Evolutionary conservation across 2,888 invertebrate genomes (phyloP).

Genomic region (Ypsolopha sequella): DNA sequence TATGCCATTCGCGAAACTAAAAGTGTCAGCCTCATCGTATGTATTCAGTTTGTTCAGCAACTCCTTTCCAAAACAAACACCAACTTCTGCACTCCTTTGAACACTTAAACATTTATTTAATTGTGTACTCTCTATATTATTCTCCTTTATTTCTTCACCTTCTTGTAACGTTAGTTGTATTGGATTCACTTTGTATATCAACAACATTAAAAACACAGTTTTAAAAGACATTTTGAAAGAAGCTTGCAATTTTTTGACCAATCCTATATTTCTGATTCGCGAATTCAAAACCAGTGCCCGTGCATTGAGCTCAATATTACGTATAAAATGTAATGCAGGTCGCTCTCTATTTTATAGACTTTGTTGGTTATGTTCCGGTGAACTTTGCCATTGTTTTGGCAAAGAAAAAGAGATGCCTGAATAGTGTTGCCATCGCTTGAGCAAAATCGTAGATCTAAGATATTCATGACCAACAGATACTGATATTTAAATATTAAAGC

Average conservation of each 20-base stretch:
- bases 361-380: conserved; percentile 63
- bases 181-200: conserved; percentile 17
- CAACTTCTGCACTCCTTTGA: conserved; percentile 50
- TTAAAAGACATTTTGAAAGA: conserved; percentile 10
- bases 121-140: conserved; percentile 35
- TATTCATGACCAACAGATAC: no score
- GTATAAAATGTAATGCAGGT: conserved; percentile 41
- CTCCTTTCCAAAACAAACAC: conserved; percentile 79
- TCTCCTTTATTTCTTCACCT: conserved; percentile 46
- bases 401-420: conserved; percentile 15
- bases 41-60: conserved; percentile 74
- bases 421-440: no score
- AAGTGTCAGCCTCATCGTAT: conserved; percentile 75
- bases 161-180: conserved; percentile 36
- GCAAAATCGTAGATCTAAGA: no score
- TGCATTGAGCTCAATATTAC: conserved; percentile 35
- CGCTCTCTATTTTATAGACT: conserved; percentile 59
- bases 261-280: conserved; percentile 14
- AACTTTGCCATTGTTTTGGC: conserved; percentile 65
- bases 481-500: no score
- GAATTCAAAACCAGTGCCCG: conserved; percentile 16
- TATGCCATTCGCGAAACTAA: conserved; percentile 75
- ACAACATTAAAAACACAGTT: conserved; percentile 17
- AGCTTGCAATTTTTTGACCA: conserved; percentile 7
- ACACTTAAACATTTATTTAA: conserved; percentile 53